These are phyloP conservation scores for Brachionichthys hirsutus DNA, from an alignment of 2,113 vertebrate genomes.

Conservation along the genomic window DNA sequence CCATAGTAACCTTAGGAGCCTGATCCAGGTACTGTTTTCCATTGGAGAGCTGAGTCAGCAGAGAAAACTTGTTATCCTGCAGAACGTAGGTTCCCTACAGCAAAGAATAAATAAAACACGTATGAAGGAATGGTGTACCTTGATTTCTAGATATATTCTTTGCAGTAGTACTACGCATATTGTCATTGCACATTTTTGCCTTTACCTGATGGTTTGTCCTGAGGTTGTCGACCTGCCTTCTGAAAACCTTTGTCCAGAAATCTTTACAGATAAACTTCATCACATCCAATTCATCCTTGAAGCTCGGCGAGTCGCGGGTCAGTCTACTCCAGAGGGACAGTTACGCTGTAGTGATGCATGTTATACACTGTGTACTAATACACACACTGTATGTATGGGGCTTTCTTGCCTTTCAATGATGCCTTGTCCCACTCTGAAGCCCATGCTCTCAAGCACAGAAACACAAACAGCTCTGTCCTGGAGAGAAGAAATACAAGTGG, in stretches of 20 bases:
- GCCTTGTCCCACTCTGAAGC: constrained; percentile 87
- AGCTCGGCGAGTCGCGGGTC: constrained; percentile 80
- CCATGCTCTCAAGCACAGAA: constrained; percentile 82
- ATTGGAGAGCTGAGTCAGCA: constrained; percentile 78
- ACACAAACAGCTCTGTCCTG: constrained; percentile 79
- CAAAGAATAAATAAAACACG: neutral
- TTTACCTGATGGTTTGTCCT: constrained; percentile 88
- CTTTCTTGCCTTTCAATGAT: constrained; percentile 81
- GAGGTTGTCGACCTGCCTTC: constrained; percentile 85
- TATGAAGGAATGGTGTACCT: no score
- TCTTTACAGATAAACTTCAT: constrained; percentile 90
- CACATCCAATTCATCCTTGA: constrained; percentile 85
- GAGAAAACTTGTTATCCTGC: constrained; percentile 84
- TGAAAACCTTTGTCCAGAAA: constrained; percentile 84
- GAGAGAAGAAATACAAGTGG: neutral
- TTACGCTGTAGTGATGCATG: neutral
- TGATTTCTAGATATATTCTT: neutral
- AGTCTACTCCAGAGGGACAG: constrained; percentile 63
- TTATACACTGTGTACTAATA: neutral
- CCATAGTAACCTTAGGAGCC: constrained; percentile 80
- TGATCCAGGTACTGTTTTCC: constrained; percentile 86
- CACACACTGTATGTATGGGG: neutral
- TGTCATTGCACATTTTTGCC: no score
- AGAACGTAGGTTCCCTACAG: constrained; percentile 84
- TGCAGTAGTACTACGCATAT: no score